Evolutionary conservation across 2,797 vertebrate genomes (phyloP), one percentile per base, ranked within the genome.

Genomic region (Falco columbarius): DNA sequence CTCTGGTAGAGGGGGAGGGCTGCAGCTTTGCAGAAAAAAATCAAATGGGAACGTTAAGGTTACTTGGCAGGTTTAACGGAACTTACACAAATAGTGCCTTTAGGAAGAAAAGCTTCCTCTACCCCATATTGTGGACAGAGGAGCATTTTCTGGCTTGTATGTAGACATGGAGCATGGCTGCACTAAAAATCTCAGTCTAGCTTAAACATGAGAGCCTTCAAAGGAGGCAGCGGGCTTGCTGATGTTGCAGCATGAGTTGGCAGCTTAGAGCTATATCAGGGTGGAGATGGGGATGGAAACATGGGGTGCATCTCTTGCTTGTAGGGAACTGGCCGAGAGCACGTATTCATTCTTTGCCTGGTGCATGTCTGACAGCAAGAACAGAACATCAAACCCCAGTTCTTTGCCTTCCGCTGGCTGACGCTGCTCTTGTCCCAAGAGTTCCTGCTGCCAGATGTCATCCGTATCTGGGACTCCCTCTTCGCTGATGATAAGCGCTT

Each of bases 341-440:
- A 38, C 2, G 0, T 77, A 46, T 26, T 96, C 72, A 94, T 24
- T 95, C 52, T 95, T 77, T 94, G 87, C 92, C 92, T 93, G 87
- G 55, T 56, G 88, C 94, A 12, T 97, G 89, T 88, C 96, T 83
- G 73, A 89, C 98, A 99, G 99, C 99, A 99, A 98, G 99, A 99
- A 97, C 99, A 99, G 98, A 99, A 99, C 97, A 99, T 99, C 98
- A 99, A 99, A 97, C 99, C 99, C 3, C 99, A 99, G 98, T 99
- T 99, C 96, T 99, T 99, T 76, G 99, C 99, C 73, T 99, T 99
- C 98, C 99, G 99, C 95, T 99, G 99, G 99, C 97, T 99, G 94
- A 99, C 99, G 1, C 97, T 99, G 95, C 98, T 99, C 97, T 97
- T 99, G 24, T 99, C 99, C 66, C 99, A 99, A 97, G 99, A 99